Evolutionary conservation across 64 coral and sea anemone genomes (phyloP), one percentile per base, ranked within the genome.

Genomic region (Porites australiensis): DNA sequence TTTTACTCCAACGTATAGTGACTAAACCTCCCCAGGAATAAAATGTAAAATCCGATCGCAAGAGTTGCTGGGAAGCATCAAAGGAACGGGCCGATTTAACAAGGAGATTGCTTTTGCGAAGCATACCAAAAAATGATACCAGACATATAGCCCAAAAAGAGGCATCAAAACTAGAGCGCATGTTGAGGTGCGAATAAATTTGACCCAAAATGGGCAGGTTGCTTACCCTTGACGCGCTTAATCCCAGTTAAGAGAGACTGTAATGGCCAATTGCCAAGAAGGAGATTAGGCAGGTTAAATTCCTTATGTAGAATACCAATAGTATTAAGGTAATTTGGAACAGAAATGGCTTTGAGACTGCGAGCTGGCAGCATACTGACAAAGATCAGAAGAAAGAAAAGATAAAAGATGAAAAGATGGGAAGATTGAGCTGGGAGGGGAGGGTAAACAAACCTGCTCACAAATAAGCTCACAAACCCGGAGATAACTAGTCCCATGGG

Each of bases 331-430:
- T 88, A 72, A 18, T 23, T 67, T 2, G 44, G 65, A 43, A 74
- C 74, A 49, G 86, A 73, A 5, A 68, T 7, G 7, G 67, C 11
- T 23, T 88, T 74, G 10, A 88, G 86, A 3, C 68, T 57, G 21
- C 68, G 44, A 13, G 86, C 86, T 21, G 45, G 86, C 86, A 73
- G 67, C 86, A 73, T 74, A 88, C 43, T 73, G 86, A 19, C 44
- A 58, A 16, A 88, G n/a, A n/a, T n/a, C n/a, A n/a, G n/a, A n/a
- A n/a, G n/a, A n/a, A n/a, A n/a, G n/a, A n/a, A n/a, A n/a, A n/a
- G n/a, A n/a, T n/a, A n/a, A n/a, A n/a, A n/a, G n/a, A n/a, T n/a
- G n/a, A n/a, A n/a, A n/a, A n/a, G 16, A 47, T 88, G 86, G 58
- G 13, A 46, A 55, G 46, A 22, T 52, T 88, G 86, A 27, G 74